Base-by-base conservation (phyloP, 2,888 invertebrate species). In the Oscheius sp. region DNA sequence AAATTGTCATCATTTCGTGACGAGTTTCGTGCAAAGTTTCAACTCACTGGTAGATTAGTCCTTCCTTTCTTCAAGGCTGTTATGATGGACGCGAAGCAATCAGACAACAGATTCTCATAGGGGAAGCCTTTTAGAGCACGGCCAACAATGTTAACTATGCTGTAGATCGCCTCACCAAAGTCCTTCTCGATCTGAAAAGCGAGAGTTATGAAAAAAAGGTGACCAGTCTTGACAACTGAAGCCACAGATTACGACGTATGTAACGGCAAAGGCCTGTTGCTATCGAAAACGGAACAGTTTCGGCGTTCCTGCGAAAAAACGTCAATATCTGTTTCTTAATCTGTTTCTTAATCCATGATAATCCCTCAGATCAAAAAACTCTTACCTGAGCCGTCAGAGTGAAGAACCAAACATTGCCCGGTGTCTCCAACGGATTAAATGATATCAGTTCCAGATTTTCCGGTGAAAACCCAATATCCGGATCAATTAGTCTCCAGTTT, bases 401-500 rank as follows among this genome's bases (percentile, higher is more conserved):
- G 73, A 77, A 77, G 58, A 77, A 77, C 77, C 77, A 77, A 32
- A 57, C 75, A 50, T 77, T 75, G 11, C 72, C 75, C 4, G 48
- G 50, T 2, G 59, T 66, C 51, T 62, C 70, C 55, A 77, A 50
- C 11, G 74, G 70, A n/a, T 73, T 74, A 58, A 77, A 77, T 48
- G 74, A 71, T 29, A 77, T 74, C 32, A 75, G 55, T 59, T 75
- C 75, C 47, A 77, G 50, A 50, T 77, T 53, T 29, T 76, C 76
- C n/a, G 71, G 33, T 11, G 21, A 62, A 47, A 73, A 70, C 5
- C 42, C 47, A 13, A 55, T 32, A 51, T 65, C 71, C 9, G 60
- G 68, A 60, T 68, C 70, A 48, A 71, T 74, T 21, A 60, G 50
- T 37, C 68, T 65, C 77, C 77, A 77, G 59, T 77, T 77, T n/a